Evolutionary conservation across 2,797 vertebrate genomes (phyloP), one percentile per base, ranked within the genome.

Genomic region (Luscinia luscinia): DNA sequence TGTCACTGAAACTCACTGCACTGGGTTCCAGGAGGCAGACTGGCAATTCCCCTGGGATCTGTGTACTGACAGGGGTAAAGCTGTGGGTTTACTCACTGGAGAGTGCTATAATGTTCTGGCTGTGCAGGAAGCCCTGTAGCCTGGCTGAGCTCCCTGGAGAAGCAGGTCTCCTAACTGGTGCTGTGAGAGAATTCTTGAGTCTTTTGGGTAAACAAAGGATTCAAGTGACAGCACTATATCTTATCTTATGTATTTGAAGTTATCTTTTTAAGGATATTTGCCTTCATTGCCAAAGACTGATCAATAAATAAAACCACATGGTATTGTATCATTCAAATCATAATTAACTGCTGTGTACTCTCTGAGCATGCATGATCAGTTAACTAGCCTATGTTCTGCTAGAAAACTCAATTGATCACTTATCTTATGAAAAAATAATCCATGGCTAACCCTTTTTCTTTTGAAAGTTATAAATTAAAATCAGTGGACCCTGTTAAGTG

Each of bases 401-500:
- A 72, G 68, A 84, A 91, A 84, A 72, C 46, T 76, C 86, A 27
- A 52, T 54, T 95, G 96, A 90, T 95, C 76, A 6, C 63, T 32
- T 54, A 84, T 77, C 58, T 82, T 55, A 21, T 51, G 58, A 96
- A 91, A 95, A 83, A 86, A 55, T 23, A 49, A 76, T 52, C 83
- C 75, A 23, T 36, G 28, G 20, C 70, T 92, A 89, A 94, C 88
- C 43, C 45, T 92, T 93, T 96, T 84, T 90, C 52, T 27, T 85
- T 46, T 87, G 70, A 82, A 95, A 89, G 95, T 64, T 93, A 41
- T 97, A 98, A 98, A 98, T 98, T 98, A 98, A 97, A 98, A 97
- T 97, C 97, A 96, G 97, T 97, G 97, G 97, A 97, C 97, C 97
- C 97, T 98, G 98, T 98, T 98, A 98, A 98, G 98, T 98, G 97